Conservation (phyloP, 2,888 invertebrate genomes). For the Lypha dubia region DNA sequence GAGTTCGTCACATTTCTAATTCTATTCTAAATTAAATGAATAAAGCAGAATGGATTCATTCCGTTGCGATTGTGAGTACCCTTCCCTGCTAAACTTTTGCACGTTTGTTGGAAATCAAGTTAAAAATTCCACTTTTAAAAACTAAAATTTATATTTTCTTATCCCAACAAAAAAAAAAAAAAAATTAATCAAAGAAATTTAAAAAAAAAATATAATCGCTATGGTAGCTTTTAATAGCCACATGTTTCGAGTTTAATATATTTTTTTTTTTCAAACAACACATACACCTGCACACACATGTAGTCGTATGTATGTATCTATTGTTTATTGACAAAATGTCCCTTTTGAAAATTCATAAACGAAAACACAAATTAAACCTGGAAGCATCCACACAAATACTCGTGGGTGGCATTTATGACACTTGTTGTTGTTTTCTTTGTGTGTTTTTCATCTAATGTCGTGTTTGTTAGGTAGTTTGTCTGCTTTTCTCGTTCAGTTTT, state of each 20-base stretch:
- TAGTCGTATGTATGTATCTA: too few relatives aligned
- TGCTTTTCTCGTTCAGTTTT: neutral
- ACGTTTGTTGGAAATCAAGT: too few relatives aligned
- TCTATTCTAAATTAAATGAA: too few relatives aligned
- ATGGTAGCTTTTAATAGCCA: neutral
- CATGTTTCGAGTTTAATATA: neutral
- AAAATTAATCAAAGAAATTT: too few relatives aligned
- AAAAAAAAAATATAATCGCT: too few relatives aligned
- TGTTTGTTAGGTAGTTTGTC: neutral
- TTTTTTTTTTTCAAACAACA: neutral
- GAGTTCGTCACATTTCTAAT: too few relatives aligned
- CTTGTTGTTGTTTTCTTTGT: constrained; percentile 43
- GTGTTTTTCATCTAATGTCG: constrained; percentile 21
- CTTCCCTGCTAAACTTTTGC: too few relatives aligned
- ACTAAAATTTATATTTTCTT: too few relatives aligned
- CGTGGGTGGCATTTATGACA: constrained; percentile 33
- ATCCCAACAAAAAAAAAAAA: too few relatives aligned
- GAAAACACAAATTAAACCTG: neutral
- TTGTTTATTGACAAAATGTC: neutral
- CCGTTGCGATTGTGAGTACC: too few relatives aligned
- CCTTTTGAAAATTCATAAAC: neutral
- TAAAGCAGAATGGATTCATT: too few relatives aligned
- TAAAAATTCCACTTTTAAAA: too few relatives aligned
- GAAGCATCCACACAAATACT: neutral
- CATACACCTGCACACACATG: neutral